Evolutionary conservation across 2,113 vertebrate species (phyloP).

Genomic region (Gasterosteus nipponicus): DNA sequence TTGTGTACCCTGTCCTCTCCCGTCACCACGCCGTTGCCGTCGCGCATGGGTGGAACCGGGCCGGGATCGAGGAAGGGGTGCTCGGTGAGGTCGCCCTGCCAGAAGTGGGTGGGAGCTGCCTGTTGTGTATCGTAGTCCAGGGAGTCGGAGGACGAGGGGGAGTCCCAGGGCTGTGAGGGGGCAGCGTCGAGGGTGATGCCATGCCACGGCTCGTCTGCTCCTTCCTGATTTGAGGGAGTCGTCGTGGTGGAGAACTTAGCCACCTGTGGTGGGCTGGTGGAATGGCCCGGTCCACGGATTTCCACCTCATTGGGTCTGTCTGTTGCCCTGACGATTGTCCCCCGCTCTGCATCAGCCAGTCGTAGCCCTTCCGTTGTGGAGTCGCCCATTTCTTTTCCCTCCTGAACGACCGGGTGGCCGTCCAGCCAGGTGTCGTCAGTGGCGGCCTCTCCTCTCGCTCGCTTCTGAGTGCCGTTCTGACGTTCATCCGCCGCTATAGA

Average conservation of each 20-base stretch:
- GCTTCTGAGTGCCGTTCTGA: conserved; percentile 75
- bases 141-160: conserved; percentile 48
- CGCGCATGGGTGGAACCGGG: conserved; percentile 42
- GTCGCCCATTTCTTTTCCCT: conserved; percentile 69
- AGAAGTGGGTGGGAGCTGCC: conserved; percentile 64
- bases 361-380: conserved; percentile 71
- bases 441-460: conserved; percentile 60
- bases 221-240: conserved; percentile 29
- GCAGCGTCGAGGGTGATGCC: conserved; percentile 46
- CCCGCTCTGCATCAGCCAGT: conserved; percentile 30
- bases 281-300: conserved; percentile 43
- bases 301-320: conserved; percentile 79
- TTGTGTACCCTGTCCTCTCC: conserved; percentile 73
- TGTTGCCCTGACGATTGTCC: conserved; percentile 40
- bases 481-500: conserved; percentile 61
- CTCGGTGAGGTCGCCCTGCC: conserved; percentile 66
- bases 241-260: conserved; percentile 46
- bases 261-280: conserved; percentile 59
- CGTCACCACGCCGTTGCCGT: conserved; percentile 10
- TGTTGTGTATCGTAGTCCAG: conserved; percentile 54
- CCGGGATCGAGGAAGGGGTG: conserved; percentile 56
- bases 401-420: conserved; percentile 87
- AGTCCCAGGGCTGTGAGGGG: conserved; percentile 44
- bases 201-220: conserved; percentile 34
- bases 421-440: conserved; percentile 90